These are phyloP conservation scores for Kryptolebias marmoratus DNA, from an alignment of 2,113 vertebrate species.

Conservation along the genomic window DNA sequence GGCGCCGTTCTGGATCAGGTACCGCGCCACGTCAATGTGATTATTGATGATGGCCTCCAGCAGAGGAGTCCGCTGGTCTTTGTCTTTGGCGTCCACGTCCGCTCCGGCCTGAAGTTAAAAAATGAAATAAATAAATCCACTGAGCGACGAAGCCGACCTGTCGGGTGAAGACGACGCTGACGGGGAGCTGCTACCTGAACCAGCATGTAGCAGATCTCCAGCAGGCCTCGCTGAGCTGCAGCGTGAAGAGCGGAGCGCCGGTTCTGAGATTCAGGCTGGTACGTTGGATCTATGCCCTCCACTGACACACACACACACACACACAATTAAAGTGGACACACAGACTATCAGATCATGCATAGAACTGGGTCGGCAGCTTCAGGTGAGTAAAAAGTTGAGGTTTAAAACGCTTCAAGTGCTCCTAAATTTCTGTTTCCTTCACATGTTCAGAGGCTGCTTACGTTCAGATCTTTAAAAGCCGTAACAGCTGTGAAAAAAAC, in stretches of 20 bases:
- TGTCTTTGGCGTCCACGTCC: conserved; percentile 88
- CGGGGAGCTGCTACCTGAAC: conserved; percentile 80
- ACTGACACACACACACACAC: conserved; percentile 69
- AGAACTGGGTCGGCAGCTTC: no score
- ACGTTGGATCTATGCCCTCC: conserved; percentile 90
- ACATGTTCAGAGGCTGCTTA: background rate
- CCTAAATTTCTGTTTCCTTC: background rate
- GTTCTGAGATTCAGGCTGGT: conserved; percentile 90
- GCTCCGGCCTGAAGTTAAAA: conserved; percentile 84
- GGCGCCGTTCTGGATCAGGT: conserved; percentile 86
- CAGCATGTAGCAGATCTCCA: conserved; percentile 91
- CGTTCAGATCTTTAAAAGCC: no score
- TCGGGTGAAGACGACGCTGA: background rate
- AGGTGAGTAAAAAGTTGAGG: no score
- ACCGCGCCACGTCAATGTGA: conserved; percentile 85
- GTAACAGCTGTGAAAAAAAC: no score
- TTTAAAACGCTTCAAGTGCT: no score
- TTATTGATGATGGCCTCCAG: conserved; percentile 90
- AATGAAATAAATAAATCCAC: background rate
- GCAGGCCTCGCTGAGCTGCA: conserved; percentile 87
- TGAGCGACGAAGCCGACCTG: no score
- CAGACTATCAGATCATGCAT: no score
- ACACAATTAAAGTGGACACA: no score
- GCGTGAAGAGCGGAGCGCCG: conserved; percentile 89
- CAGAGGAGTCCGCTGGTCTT: conserved; percentile 86